phyloP scores from a whole-genome alignment of 2,113 vertebrate genomes.

The Ibidorhyncha struthersii region DNA sequence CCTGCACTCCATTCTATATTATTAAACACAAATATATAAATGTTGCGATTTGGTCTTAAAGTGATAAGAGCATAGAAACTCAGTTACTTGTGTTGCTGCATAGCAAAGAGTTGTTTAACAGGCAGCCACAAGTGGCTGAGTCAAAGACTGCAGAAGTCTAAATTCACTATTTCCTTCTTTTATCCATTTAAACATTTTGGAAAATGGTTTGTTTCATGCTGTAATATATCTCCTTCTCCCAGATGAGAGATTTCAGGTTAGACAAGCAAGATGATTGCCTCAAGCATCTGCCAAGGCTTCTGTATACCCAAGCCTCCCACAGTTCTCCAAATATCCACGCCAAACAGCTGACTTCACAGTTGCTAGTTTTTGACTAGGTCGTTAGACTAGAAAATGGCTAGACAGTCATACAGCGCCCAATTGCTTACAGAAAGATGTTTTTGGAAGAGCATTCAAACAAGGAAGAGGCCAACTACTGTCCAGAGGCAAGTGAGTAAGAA shows the following conservation, averaged over 20 bases:
- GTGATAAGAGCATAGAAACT: neutral
- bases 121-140: neutral
- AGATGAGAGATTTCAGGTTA: neutral
- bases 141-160: neutral
- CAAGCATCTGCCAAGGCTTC: slow-evolving; percentile 1
- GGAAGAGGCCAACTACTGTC: neutral
- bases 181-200: neutral
- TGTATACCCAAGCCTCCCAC: neutral
- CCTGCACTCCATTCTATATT: slow-evolving; percentile 26
- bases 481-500: neutral
- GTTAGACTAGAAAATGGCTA: neutral
- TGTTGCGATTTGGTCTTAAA: slow-evolving; percentile 23
- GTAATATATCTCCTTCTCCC: neutral
- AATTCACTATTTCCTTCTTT: neutral
- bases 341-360: neutral
- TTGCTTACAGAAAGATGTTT: neutral
- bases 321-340: neutral
- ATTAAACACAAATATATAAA: slow-evolving; percentile 55
- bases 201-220: neutral
- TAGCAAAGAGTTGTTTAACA: neutral
- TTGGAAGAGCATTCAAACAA: neutral
- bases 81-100: neutral
- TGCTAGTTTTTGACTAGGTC: neutral
- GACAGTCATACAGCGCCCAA: neutral
- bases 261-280: slow-evolving; percentile 15